Percentiles rank a stretch among this genome's conserved stretches.
These are phyloP conservation scores for Zaprionus africanus DNA, from an alignment of 1,140 invertebrate genomes.

Conservation along the genomic window DNA sequence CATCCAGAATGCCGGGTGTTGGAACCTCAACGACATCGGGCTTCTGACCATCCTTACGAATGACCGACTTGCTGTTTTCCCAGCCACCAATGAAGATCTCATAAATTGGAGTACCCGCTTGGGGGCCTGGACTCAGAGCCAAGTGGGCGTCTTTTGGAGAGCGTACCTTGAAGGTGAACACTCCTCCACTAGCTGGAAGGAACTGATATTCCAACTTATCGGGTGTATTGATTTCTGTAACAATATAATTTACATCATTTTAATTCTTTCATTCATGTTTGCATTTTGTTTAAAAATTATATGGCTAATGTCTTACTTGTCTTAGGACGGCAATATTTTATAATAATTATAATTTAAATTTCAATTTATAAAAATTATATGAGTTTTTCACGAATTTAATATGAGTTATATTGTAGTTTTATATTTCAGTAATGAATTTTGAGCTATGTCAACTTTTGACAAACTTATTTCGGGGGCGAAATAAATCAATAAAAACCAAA, in stretches of 20 bases:
- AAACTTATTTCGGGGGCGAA: no score
- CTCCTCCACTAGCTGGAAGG: slow-evolving; percentile 88
- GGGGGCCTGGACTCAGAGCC: slow-evolving; percentile 88
- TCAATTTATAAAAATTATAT: no score
- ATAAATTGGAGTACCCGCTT: slow-evolving; percentile 89
- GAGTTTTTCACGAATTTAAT: no score
- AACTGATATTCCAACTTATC: slow-evolving; percentile 93
- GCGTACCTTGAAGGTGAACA: slow-evolving; percentile 90
- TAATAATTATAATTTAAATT: no score
- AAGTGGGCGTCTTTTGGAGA: slow-evolving; percentile 92
- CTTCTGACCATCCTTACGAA: slow-evolving; percentile 91
- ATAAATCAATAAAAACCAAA: no score
- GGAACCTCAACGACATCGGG: slow-evolving; percentile 90
- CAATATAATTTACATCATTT: not conserved
- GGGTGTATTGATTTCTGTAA: slow-evolving; percentile 89
- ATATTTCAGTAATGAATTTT: no score
- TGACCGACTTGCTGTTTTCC: slow-evolving; percentile 92
- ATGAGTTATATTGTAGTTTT: no score
- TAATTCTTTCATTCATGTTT: not conserved
- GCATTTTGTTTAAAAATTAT: no score
- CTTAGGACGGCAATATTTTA: no score
- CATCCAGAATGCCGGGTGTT: slow-evolving; percentile 89
- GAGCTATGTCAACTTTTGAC: no score
- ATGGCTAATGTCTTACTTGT: no score
- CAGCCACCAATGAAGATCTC: slow-evolving; percentile 94